phyloP scores from a whole-genome alignment of 2,113 vertebrate species.

The Eurypyga helias region DNA sequence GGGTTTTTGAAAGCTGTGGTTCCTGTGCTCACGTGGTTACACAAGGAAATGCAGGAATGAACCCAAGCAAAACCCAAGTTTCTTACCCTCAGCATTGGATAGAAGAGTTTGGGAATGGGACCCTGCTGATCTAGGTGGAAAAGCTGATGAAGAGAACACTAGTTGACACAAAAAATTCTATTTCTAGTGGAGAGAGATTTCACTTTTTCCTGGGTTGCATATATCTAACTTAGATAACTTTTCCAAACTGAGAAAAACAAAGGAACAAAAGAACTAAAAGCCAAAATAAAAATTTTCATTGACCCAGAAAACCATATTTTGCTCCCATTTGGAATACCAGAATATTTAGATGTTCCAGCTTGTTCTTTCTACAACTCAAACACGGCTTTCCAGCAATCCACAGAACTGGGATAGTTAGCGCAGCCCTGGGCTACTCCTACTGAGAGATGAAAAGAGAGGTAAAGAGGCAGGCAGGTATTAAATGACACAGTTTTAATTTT shows the following conservation, averaged over 20 bases:
- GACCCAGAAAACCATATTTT: background rate
- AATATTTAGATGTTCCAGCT: background rate
- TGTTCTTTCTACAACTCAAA: background rate
- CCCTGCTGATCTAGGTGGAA: background rate
- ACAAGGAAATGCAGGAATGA: background rate
- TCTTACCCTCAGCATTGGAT: background rate
- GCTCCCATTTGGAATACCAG: background rate
- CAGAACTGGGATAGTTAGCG: background rate
- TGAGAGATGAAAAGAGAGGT: background rate
- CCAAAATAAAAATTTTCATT: background rate
- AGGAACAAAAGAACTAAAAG: background rate
- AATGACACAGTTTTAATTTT: background rate
- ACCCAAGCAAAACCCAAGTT: background rate
- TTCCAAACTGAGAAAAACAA: background rate
- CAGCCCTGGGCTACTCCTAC: background rate
- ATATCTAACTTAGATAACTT: background rate
- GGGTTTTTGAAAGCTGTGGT: background rate
- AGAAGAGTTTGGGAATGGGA: background rate
- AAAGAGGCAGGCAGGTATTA: constrained; percentile 11
- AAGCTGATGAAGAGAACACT: background rate
- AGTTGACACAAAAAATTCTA: background rate
- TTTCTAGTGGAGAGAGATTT: background rate
- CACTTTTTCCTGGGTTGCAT: background rate
- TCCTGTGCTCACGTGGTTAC: background rate
- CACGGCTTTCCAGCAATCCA: background rate